Evolutionary conservation across 2,113 vertebrate genomes (phyloP).

Genomic region (Oncorhynchus nerka): DNA sequence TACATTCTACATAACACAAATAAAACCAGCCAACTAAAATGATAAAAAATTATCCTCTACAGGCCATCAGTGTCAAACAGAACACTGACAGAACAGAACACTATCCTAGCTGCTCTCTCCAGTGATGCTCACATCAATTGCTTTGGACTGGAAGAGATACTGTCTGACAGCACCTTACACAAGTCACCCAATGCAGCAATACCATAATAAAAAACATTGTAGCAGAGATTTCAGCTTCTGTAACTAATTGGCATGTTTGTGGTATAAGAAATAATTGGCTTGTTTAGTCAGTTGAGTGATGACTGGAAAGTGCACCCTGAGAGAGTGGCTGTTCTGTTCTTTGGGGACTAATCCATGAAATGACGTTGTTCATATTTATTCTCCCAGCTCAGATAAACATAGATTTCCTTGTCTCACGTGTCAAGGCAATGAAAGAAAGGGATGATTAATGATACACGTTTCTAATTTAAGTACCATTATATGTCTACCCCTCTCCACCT

Average conservation of each 20-base stretch:
- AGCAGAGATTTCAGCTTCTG: constrained; percentile 70
- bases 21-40: constrained; percentile 9
- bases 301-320: constrained; percentile 82
- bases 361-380: constrained; percentile 80
- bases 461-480: constrained; percentile 73
- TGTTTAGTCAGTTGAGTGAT: constrained; percentile 90
- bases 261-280: constrained; percentile 88
- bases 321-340: constrained; percentile 78
- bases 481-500: constrained; percentile 49
- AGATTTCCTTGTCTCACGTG: constrained; percentile 81
- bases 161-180: constrained; percentile 60
- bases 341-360: constrained; percentile 86
- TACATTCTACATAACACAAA: background rate
- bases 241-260: constrained; percentile 83
- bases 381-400: constrained; percentile 84
- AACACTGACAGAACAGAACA: constrained; percentile 47
- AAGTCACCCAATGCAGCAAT: constrained; percentile 56
- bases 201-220: constrained; percentile 34
- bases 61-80: constrained; percentile 51
- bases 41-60: constrained; percentile 16
- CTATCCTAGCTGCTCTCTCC: constrained; percentile 22
- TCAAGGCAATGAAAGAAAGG: constrained; percentile 79
- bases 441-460: constrained; percentile 84
- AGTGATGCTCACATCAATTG: constrained; percentile 51
- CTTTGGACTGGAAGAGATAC: constrained; percentile 53